Evolutionary conservation across 2,113 vertebrate genomes (phyloP), one percentile per base, ranked within the genome.

Genomic region (Mormyrus iriodes): DNA sequence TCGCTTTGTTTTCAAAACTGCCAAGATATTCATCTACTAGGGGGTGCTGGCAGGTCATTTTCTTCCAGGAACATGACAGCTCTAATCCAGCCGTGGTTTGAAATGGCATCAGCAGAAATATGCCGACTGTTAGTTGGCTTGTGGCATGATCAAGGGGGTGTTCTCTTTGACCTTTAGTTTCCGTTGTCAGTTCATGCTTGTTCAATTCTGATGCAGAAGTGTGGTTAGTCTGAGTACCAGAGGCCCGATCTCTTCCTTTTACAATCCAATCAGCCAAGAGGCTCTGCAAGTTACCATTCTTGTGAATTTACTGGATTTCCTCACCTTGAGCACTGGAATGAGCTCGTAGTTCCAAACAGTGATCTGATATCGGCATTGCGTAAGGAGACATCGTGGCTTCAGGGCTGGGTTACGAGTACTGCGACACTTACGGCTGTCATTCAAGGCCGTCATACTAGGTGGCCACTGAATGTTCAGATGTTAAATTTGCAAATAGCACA

Each of bases 81-180:
- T 95, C 95, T 95, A 92, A 95, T 94, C 92, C 92, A 88, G 85
- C 76, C 58, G 91, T 83, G 92, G 90, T 94, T 93, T 91, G 93
- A 93, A 89, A 46, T 65, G 52, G 88, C 90, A 91, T 93, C 91
- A 93, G 91, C 90, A 92, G 91, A 94, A 94, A 93, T 90, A 91
- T 91, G 79, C 87, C 89, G 87, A 89, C 73, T 92, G 89, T 92
- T 92, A 90, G 89, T 90, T 93, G 91, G 85, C 93, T 92, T 89
- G 91, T 90, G 92, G 88, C 92, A 93, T 89, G 52, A 92, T 92
- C 90, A 88, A 69, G 52, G 84, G 83, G 86, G 3, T 13, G 58
- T 46, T 52, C 42, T 76, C 53, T 48, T 89, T 27, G 44, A 52
- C 46, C 3, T 39, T 79, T 89, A 89, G 89, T 51, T 89, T 90